Percentiles rank a stretch among this genome's conserved stretches.
Conservation (phyloP, 2,888 invertebrate species). For the Loripinus fragilis region DNA sequence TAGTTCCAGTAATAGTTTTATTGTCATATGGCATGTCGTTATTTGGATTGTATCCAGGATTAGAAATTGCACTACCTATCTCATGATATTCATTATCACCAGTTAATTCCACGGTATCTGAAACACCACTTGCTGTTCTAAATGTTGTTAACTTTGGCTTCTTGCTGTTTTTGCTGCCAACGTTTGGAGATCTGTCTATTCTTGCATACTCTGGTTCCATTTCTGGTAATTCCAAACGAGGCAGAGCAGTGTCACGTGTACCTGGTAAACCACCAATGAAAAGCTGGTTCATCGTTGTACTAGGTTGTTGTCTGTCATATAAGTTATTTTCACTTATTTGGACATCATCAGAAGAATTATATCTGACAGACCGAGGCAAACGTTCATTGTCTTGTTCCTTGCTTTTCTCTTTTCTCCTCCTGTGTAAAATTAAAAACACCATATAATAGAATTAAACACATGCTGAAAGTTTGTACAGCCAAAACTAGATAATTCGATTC, state of each 20-base stretch:
- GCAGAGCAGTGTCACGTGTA: not conserved
- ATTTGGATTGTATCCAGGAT: not conserved
- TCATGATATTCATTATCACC: not conserved
- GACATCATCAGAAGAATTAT: not conserved
- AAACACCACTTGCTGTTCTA: not conserved
- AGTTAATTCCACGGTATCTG: not conserved
- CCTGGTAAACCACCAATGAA: constrained; percentile 14
- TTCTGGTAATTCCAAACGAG: not conserved
- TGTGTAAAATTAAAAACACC: not conserved
- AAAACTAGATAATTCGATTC: too few species aligned
- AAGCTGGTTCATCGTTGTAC: constrained; percentile 6
- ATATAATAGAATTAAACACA: too few species aligned
- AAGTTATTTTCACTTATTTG: not conserved
- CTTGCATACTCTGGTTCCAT: not conserved
- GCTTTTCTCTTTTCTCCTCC: not conserved
- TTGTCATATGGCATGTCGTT: constrained; percentile 2
- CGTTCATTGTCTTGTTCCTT: not conserved
- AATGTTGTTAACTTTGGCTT: not conserved
- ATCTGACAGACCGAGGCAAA: not conserved
- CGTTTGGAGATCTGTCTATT: not conserved
- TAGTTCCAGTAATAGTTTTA: not conserved
- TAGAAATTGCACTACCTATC: not conserved
- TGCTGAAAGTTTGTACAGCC: too few species aligned
- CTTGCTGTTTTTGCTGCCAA: not conserved
- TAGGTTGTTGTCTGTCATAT: constrained; percentile 5